Evolutionary conservation across 2,888 invertebrate species (phyloP), one percentile per base, ranked within the genome.

Genomic region (Ethmia dodecea): DNA sequence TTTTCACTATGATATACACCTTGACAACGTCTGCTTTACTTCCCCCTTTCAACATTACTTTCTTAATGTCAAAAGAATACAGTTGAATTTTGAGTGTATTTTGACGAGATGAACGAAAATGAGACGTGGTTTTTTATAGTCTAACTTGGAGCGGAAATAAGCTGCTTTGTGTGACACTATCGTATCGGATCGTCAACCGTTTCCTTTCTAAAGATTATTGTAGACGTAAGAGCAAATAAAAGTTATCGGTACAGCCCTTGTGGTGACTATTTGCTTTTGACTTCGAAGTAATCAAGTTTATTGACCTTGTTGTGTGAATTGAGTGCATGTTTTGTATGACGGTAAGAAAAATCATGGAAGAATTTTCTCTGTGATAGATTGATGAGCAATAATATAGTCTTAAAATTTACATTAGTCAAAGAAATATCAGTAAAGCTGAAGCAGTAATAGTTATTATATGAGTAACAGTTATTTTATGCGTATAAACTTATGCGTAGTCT

Each of bases 91-190:
- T 16, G 52, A 28, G 27, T 43, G 33, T 20, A 31, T 31, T 4
- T 26, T 24, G 20, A 3, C 4, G 51, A 45, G 60, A 53, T 36
- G 54, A 48, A 63, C n/a, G n/a, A 59, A 55, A 60, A 55, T 53
- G 52, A 60, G 62, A 60, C 60, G 52, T 65, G 60, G 73, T 58
- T 59, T 62, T 69, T 66, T 73, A 60, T 68, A 62, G 62, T 57
- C 56, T 58, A 60, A 67, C 64, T 69, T 55, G 61, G 72, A 75
- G 61, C 80, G 84, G 84, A 86, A 84, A 84, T 83, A 83, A 81
- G 80, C 74, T 75, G 65, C 83, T 83, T 84, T 86, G 84, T 83
- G 69, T 68, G 81, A 78, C 79, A 71, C 63, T 72, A 70, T 71
- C 69, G 66, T 67, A 75, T 79, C 71, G 76, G 67, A 73, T 80